Evolutionary conservation across 2,113 vertebrate species (phyloP).

Genomic region (Tetraodon nigroviridis): DNA sequence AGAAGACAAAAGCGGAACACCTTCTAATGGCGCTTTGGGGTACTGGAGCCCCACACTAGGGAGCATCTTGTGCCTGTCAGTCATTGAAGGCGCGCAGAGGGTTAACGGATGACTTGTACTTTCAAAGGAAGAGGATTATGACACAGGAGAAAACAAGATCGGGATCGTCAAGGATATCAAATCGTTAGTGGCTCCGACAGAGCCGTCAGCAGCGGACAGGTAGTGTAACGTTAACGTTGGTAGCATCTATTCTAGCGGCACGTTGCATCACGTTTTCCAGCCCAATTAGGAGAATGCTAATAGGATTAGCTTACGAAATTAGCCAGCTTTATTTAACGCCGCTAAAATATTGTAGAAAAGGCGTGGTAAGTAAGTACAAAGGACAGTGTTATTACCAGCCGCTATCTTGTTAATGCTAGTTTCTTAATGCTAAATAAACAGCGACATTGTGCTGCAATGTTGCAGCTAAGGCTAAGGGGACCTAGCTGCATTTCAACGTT

Average conservation of each 20-base stretch:
- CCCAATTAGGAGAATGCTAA: constrained; percentile 5
- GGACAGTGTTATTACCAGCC: neutral
- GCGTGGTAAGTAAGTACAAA: too few relatives aligned
- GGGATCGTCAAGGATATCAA: constrained; percentile 20
- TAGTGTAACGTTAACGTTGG: constrained; percentile 34
- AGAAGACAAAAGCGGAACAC: constrained; percentile 27
- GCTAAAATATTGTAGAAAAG: neutral
- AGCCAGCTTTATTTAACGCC: neutral
- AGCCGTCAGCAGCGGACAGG: constrained; percentile 44
- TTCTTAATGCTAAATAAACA: neutral
- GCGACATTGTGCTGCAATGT: neutral
- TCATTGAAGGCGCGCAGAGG: neutral
- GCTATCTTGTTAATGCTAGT: neutral
- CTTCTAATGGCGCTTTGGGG: constrained; percentile 52
- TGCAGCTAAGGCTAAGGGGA: constrained; percentile 16
- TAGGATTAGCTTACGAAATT: neutral
- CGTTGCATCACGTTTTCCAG: constrained; percentile 58
- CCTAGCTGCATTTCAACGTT: neutral
- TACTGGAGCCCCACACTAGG: constrained; percentile 24
- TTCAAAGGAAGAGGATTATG: constrained; percentile 47
- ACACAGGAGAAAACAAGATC: constrained; percentile 22
- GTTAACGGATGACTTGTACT: neutral
- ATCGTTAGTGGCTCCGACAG: constrained; percentile 37
- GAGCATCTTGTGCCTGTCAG: constrained; percentile 5
- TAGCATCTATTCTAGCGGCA: constrained; percentile 32